Conservation (phyloP, 1,140 invertebrate species). For the Arctopsyche grandis region DNA sequence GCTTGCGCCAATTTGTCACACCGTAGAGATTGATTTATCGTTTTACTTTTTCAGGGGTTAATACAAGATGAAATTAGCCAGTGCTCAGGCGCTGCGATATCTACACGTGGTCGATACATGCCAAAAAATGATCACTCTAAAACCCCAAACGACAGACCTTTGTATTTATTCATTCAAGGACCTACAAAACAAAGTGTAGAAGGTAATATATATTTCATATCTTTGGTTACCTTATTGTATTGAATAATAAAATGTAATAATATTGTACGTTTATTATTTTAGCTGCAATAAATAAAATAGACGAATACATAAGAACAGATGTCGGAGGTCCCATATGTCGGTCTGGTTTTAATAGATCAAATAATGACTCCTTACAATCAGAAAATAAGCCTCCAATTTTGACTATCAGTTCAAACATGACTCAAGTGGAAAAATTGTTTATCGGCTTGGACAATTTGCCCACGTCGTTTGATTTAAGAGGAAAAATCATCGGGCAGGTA, state of each 20-base stretch:
- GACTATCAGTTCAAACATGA: constrained; percentile 15
- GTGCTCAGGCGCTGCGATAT: constrained; percentile 50
- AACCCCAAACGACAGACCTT: constrained; percentile 38
- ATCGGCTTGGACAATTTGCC: constrained; percentile 82
- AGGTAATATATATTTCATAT: constrained; percentile 41
- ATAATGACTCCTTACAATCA: constrained; percentile 23
- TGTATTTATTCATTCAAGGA: constrained; percentile 53
- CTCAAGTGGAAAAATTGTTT: constrained; percentile 75
- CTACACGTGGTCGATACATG: constrained; percentile 50
- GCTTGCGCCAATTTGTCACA: too few relatives aligned
- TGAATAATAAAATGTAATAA: neutral
- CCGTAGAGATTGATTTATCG: too few relatives aligned
- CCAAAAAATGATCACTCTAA: constrained; percentile 47
- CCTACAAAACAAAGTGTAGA: constrained; percentile 52
- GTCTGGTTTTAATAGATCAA: constrained; percentile 1
- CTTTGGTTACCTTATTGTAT: neutral
- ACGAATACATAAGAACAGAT: constrained; percentile 47
- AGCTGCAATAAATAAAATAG: constrained; percentile 51
- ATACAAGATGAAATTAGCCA: constrained; percentile 53
- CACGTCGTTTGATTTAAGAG: constrained; percentile 78
- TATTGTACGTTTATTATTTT: constrained; percentile 29
- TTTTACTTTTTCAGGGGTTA: constrained; percentile 44
- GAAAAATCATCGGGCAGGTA: constrained; percentile 74
- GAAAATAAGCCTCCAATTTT: constrained; percentile 29
- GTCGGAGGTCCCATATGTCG: constrained; percentile 39